These are phyloP conservation scores for Ceratosolen solmsi DNA, from an alignment of 1,140 invertebrate species.

Conservation along the genomic window DNA sequence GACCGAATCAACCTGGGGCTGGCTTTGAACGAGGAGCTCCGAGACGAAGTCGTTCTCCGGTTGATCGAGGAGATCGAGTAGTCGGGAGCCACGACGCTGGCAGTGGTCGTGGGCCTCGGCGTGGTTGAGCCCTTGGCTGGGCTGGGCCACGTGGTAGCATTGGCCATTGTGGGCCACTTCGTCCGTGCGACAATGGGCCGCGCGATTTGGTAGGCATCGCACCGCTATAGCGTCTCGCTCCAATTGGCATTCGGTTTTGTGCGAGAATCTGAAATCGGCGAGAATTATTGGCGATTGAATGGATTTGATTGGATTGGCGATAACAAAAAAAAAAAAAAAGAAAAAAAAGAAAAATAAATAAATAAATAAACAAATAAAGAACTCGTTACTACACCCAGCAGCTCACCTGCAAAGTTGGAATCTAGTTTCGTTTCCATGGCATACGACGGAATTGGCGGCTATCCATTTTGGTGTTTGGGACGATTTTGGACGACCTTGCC, in stretches of 20 bases:
- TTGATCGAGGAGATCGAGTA: slow-evolving; percentile 75
- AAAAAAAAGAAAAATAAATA: no score
- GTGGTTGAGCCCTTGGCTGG: slow-evolving; percentile 68
- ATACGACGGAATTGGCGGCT: slow-evolving; percentile 69
- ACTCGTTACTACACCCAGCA: neutral
- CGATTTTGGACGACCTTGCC: slow-evolving; percentile 71
- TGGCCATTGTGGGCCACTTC: slow-evolving; percentile 71
- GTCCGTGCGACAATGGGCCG: slow-evolving; percentile 71
- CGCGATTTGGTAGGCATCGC: slow-evolving; percentile 69
- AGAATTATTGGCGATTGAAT: neutral
- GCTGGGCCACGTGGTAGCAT: slow-evolving; percentile 71
- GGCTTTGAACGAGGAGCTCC: slow-evolving; percentile 71
- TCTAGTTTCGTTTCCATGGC: slow-evolving; percentile 73
- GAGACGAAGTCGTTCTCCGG: slow-evolving; percentile 79
- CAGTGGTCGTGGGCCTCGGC: slow-evolving; percentile 73
- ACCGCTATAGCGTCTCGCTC: slow-evolving; percentile 71
- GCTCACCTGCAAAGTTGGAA: slow-evolving; percentile 71
- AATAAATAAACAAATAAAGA: no score
- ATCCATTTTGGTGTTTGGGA: slow-evolving; percentile 63
- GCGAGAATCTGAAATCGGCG: slow-evolving; percentile 59
- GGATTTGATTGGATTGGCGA: no score
- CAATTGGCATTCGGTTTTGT: slow-evolving; percentile 62
- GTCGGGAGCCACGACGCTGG: slow-evolving; percentile 64
- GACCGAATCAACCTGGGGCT: slow-evolving; percentile 70
- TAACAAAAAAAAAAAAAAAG: no score